Conservation (phyloP, 2,113 vertebrate genomes). For the Neopipo cinnamomea region DNA sequence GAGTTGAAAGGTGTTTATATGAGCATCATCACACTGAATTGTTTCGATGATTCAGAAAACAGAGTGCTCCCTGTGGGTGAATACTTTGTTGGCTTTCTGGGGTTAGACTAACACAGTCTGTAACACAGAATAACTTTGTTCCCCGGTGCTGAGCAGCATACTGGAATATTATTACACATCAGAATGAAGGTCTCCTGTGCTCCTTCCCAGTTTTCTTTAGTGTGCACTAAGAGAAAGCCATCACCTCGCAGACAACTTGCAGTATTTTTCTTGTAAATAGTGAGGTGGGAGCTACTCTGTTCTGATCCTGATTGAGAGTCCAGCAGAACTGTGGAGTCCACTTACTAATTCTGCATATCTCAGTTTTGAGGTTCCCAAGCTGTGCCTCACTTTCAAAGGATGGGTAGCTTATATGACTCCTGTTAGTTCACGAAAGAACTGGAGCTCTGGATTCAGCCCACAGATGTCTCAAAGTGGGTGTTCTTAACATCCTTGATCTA, state of each 20-base stretch:
- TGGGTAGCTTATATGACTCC: not conserved
- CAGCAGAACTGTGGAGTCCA: not conserved
- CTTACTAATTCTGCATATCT: not conserved
- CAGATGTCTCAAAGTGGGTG: not conserved
- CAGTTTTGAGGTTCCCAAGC: not conserved
- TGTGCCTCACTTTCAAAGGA: not conserved
- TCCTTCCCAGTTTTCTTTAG: not conserved
- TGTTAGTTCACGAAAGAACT: not conserved
- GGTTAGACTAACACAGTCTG: not conserved
- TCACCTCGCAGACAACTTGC: not conserved
- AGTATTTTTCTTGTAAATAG: not conserved
- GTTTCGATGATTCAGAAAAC: conserved; percentile 6
- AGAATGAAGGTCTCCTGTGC: not conserved
- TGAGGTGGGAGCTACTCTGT: not conserved
- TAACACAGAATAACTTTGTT: not conserved
- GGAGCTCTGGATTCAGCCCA: not conserved
- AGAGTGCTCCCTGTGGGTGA: not conserved
- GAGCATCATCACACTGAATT: conserved; percentile 7
- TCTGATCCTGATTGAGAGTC: not conserved
- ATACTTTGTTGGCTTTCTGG: not conserved
- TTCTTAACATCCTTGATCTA: conserved; percentile 3
- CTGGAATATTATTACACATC: not conserved
- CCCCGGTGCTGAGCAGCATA: not conserved
- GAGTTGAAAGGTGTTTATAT: conserved; percentile 36
- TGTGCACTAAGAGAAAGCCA: not conserved